Percentiles rank a stretch among this genome's conserved stretches.
These are phyloP conservation scores for Acleris literana DNA, from an alignment of 2,888 invertebrate genomes.

Conservation along the genomic window DNA sequence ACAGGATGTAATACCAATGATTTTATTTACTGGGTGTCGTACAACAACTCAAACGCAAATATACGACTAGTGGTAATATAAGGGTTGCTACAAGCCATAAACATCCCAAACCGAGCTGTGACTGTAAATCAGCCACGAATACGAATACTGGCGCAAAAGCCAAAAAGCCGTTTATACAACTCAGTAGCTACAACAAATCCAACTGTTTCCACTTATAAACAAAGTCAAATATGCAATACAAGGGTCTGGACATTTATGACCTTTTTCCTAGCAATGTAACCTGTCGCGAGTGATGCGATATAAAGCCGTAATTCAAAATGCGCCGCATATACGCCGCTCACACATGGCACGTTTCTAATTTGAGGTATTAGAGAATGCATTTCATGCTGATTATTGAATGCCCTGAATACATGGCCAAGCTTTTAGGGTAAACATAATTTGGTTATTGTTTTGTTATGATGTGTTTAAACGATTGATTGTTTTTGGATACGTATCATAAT, in stretches of 20 bases:
- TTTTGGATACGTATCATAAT: too few relatives aligned
- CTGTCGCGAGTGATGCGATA: constrained; percentile 20
- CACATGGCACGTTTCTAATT: constrained; percentile 1
- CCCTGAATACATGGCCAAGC: not conserved
- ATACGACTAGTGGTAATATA: not conserved
- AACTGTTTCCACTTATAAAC: too few relatives aligned
- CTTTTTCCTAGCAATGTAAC: not conserved
- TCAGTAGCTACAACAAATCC: too few relatives aligned
- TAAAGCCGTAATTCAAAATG: constrained; percentile 32
- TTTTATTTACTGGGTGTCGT: too few relatives aligned
- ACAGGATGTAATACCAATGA: too few relatives aligned
- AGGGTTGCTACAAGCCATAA: constrained; percentile 16
- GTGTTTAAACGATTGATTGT: too few relatives aligned
- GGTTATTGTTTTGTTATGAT: too few relatives aligned
- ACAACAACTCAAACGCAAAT: not conserved
- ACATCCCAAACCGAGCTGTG: constrained; percentile 11
- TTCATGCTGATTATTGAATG: too few relatives aligned
- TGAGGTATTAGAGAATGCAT: constrained; percentile 2
- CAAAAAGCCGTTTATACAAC: not conserved
- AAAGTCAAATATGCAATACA: too few relatives aligned
- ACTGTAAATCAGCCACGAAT: constrained; percentile 11
- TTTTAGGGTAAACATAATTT: not conserved
- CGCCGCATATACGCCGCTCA: not conserved
- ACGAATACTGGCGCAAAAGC: not conserved
- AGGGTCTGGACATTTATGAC: too few relatives aligned